Evolutionary conservation across 1,140 invertebrate species (phyloP), one percentile per base, ranked within the genome.

Genomic region (Drosophila ambigua): DNA sequence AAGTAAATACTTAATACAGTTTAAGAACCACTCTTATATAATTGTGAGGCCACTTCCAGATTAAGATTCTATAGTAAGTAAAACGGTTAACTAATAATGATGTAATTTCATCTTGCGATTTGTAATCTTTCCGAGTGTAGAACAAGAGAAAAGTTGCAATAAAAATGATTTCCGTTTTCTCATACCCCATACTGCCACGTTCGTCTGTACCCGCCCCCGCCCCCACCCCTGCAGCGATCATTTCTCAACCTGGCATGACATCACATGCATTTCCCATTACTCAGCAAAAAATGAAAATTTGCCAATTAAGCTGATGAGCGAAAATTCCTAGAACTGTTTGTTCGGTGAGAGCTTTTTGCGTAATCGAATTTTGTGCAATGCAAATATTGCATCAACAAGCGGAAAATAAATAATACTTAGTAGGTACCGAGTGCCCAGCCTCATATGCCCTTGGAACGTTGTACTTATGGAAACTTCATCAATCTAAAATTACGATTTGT

Each of bases 191-290:
- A 24, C 2, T 24, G 23, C 23, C 23, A 24, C 3, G 23, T 24
- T 24, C 23, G 23, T 24, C 4, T 24, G 23, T 24, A 31, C 31
- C 15, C 28, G 23, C 50, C 24, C 24, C 13, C 13, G 13, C 45
- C 28, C 44, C 43, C 13, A 11, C 28, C 16, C 16, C 16, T 0
- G 16, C n/a, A 5, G n/a, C 5, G 43, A 31, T 58, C 20, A 26
- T 72, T 39, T 55, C 51, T 68, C 20, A 11, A 51, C 54, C 53
- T 53, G 24, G 23, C 52, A 64, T 76, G 73, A 76, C 73, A 76
- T 76, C 73, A 76, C 72, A 68, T 76, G 73, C 73, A 76, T 57
- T 76, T 76, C 64, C 72, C 73, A 76, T 76, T 76, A 76, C 72
- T 76, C 73, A 76, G 73, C 72, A 53, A 63, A 65, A 73, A 73